phyloP scores from a whole-genome alignment of 2,888 invertebrate genomes.

The Clistopyga incitator region DNA sequence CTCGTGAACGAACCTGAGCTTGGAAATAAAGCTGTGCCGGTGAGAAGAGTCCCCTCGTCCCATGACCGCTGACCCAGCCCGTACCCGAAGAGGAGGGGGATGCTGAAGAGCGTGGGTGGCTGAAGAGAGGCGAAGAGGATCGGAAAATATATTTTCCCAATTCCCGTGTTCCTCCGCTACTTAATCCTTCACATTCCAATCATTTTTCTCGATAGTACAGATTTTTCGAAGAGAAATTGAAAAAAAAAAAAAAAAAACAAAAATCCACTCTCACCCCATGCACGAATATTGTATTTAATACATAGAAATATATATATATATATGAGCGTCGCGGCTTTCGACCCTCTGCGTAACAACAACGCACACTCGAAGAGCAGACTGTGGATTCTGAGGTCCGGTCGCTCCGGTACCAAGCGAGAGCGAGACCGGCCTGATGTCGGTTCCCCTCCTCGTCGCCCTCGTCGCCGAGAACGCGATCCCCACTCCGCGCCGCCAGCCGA shows the following conservation, averaged over 20 bases:
- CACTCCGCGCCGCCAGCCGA: slow-evolving; percentile 23
- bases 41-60: slow-evolving; percentile 34
- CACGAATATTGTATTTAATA: background rate
- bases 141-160: background rate
- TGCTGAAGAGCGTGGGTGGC: background rate
- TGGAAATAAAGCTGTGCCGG: slow-evolving; percentile 27
- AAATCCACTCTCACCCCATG: background rate
- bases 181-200: background rate
- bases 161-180: background rate
- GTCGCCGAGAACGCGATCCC: slow-evolving; percentile 36
- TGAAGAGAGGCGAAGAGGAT: background rate
- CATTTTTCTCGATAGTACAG: background rate
- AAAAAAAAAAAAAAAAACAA: no score
- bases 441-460: slow-evolving; percentile 52
- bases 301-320: background rate
- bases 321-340: slow-evolving; percentile 19
- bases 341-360: slow-evolving; percentile 43
- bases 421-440: slow-evolving; percentile 53
- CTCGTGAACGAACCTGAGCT: slow-evolving; percentile 33
- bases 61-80: slow-evolving; percentile 61
- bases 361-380: slow-evolving; percentile 63
- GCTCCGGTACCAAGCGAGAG: slow-evolving; percentile 61
- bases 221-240: background rate
- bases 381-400: slow-evolving; percentile 67
- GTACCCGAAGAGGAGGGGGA: background rate